phyloP scores from a whole-genome alignment of 2,113 vertebrate species.

The Thunnus maccoyii region DNA sequence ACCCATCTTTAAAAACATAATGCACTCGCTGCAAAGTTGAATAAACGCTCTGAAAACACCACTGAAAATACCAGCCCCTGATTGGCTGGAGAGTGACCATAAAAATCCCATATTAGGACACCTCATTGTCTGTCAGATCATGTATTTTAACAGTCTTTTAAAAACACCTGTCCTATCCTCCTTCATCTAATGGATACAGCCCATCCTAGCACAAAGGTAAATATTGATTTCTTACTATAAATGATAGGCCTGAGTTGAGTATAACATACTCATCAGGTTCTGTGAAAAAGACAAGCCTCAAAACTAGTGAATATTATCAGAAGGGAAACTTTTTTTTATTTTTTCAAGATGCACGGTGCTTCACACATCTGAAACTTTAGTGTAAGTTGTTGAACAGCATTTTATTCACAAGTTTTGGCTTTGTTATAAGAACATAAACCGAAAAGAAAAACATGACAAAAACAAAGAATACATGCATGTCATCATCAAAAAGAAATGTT shows the following conservation, averaged over 20 bases:
- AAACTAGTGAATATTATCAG: neutral
- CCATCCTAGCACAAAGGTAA: constrained; percentile 9
- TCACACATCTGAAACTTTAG: no score
- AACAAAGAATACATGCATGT: neutral
- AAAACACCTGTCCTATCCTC: neutral
- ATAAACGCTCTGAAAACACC: constrained; percentile 14
- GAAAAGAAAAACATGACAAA: neutral
- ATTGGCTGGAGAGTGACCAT: neutral
- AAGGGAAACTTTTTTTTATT: no score
- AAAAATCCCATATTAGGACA: neutral
- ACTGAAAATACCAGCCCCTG: constrained; percentile 5
- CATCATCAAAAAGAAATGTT: neutral
- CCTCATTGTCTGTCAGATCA: neutral
- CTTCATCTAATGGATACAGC: neutral
- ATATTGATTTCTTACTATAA: neutral
- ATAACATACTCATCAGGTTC: neutral
- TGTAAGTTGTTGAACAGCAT: neutral
- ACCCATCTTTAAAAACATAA: constrained; percentile 40
- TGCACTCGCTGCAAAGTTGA: constrained; percentile 16
- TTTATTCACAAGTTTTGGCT: neutral
- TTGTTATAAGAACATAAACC: neutral
- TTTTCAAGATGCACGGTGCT: no score
- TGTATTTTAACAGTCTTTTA: neutral
- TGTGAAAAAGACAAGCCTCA: neutral
- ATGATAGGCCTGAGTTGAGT: neutral